Conservation (phyloP, 2,888 invertebrate species). For the Urechis unicinctus region DNA sequence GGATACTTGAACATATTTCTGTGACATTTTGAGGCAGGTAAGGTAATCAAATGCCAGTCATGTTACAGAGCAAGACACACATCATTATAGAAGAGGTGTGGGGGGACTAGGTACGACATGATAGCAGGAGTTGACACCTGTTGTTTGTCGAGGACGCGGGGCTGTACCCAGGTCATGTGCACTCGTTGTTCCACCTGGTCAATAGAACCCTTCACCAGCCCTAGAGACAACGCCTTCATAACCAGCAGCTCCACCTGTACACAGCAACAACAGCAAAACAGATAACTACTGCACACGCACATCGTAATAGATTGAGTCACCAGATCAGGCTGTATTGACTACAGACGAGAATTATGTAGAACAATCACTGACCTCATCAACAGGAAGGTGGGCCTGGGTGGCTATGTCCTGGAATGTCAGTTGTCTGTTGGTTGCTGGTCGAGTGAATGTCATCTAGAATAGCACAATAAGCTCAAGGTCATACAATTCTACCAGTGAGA, state of each 20-base stretch:
- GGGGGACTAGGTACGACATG: too few species aligned
- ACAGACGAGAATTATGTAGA: too few species aligned
- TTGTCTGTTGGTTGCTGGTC: constrained; percentile 78
- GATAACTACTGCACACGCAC: too few species aligned
- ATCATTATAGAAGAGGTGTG: too few species aligned
- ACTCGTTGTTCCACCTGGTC: constrained; percentile 77
- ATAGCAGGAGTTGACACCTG: constrained; percentile 55
- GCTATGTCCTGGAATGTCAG: constrained; percentile 87
- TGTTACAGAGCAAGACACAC: too few species aligned
- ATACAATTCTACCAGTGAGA: too few species aligned
- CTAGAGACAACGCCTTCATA: constrained; percentile 95
- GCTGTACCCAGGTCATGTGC: constrained; percentile 80
- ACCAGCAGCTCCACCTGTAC: constrained; percentile 84
- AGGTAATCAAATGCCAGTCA: too few species aligned
- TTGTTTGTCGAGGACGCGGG: constrained; percentile 66
- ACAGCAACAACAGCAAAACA: neutral
- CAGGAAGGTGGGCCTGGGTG: constrained; percentile 72
- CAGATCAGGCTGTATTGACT: too few species aligned
- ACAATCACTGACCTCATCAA: constrained; percentile 48
- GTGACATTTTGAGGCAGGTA: too few species aligned
- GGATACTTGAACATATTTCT: too few species aligned
- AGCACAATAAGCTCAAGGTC: neutral
- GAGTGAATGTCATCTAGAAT: constrained; percentile 85
- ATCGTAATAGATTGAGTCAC: too few species aligned
- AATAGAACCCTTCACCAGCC: constrained; percentile 86